Evolutionary conservation across 2,113 vertebrate genomes (phyloP), one percentile per base, ranked within the genome.

Genomic region (Probosciger aterrimus): DNA sequence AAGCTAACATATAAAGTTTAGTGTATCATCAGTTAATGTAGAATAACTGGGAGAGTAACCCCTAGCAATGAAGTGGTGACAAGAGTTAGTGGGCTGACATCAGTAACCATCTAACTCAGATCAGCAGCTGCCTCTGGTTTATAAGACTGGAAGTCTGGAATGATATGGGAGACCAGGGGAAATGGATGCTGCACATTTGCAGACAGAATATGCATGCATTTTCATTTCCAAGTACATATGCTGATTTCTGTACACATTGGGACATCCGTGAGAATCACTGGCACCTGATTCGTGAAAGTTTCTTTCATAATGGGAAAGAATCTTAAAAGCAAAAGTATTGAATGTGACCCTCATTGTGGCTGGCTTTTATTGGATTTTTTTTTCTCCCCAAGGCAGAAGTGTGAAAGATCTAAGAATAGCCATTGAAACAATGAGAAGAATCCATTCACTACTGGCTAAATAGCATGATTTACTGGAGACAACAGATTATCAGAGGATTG

Each of bases 341-440:
- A 33, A 83, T 52, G 18, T 43, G 39, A 25, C 24, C 27, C 17
- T 79, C 25, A 31, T 81, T 80, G 63, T 7, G 4, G 20, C 24
- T 86, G 28, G 5, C 11, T 88, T 73, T 57, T 47, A 10, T n/a
- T 60, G 35, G 0, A 88, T 96, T 74, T 70, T 37, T 67, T 80
- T 55, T 49, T 59, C 24, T 8, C 6, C 16, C 19, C 14, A 14
- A 96, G 93, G 80, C 37, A 60, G 92, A 95, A 83, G 24, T 44
- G 33, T 14, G 15, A 95, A 96, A 90, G 65, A 96, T 62, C 88
- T 96, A 75, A 94, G 33, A 86, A 94, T 86, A 91, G 94, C 87
- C 90, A 53, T 86, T 77, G 82, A 97, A 85, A 74, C 95, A 81
- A 96, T 97, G 95, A 97, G 90, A 96, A 96, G 93, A 71, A 97